phyloP scores from a whole-genome alignment of 2,888 invertebrate genomes.

The Neria commutata region DNA sequence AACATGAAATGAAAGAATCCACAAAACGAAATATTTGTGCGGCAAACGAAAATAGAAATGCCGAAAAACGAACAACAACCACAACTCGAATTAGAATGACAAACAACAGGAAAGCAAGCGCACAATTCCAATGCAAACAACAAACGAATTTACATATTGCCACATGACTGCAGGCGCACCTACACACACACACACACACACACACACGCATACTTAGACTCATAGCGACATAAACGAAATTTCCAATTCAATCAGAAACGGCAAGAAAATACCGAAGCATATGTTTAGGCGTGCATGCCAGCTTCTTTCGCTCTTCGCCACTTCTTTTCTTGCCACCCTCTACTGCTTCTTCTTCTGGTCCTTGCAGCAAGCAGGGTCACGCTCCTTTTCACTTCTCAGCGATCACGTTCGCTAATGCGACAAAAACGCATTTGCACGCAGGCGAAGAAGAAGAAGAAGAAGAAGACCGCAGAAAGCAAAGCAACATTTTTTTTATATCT shows the following conservation, averaged over 20 bases:
- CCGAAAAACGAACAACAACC: neutral
- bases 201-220: slow-evolving; percentile 5
- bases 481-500: neutral
- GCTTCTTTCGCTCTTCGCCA: neutral
- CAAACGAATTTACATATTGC: neutral
- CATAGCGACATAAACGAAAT: too few relatives aligned
- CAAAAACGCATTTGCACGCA: slow-evolving; percentile 48
- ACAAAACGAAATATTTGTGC: neutral
- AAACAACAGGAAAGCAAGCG: neutral
- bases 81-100: too few relatives aligned
- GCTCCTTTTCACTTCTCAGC: slow-evolving; percentile 12
- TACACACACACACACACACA: neutral
- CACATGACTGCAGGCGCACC: slow-evolving; percentile 3
- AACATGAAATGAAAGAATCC: too few relatives aligned
- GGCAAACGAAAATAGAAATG: neutral
- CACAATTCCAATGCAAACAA: neutral
- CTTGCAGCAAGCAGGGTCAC: too few relatives aligned
- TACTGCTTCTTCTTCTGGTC: neutral
- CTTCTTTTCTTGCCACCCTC: neutral
- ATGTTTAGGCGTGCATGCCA: neutral
- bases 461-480: neutral
- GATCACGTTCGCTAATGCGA: slow-evolving; percentile 53
- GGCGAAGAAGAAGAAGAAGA: slow-evolving; percentile 10
- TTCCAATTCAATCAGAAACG: slow-evolving; percentile 15
- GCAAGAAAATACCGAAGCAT: slow-evolving; percentile 1